Conservation (phyloP, 2,113 vertebrate species). For the Coreoperca whiteheadi region DNA sequence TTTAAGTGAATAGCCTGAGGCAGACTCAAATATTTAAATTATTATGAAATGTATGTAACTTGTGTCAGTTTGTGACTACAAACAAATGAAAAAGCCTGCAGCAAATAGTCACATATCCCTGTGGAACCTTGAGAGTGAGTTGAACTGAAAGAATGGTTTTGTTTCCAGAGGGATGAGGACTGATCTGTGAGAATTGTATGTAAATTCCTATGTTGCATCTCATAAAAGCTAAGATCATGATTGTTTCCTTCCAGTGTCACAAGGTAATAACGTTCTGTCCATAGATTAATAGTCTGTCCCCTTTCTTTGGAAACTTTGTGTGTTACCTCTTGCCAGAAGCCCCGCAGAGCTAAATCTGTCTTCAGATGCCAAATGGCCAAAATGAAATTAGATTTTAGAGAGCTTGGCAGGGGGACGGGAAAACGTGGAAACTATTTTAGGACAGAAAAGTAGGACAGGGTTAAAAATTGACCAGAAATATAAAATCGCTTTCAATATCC, state of each 20-base stretch:
- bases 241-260: conserved; percentile 39
- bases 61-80: neutral
- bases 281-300: conserved; percentile 51
- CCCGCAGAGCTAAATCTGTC: conserved; percentile 56
- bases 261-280: conserved; percentile 45
- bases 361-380: conserved; percentile 66
- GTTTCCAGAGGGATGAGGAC: neutral
- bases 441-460: conserved; percentile 57
- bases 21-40: conserved; percentile 5
- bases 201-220: neutral
- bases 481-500: conserved; percentile 22
- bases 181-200: neutral
- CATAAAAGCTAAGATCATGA: conserved; percentile 28
- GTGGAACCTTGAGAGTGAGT: neutral
- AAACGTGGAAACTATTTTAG: conserved; percentile 61
- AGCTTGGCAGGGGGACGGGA: conserved; percentile 31
- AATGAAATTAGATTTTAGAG: conserved; percentile 63
- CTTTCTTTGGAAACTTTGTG: conserved; percentile 51
- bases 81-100: conserved; percentile 8
- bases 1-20: conserved; percentile 5
- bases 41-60: conserved; percentile 11
- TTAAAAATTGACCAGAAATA: conserved; percentile 54
- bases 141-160: neutral
- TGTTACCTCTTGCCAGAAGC: conserved; percentile 57
- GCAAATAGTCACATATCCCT: neutral